Evolutionary conservation across 1,140 invertebrate species (phyloP).

Genomic region (Linepithema humile): DNA sequence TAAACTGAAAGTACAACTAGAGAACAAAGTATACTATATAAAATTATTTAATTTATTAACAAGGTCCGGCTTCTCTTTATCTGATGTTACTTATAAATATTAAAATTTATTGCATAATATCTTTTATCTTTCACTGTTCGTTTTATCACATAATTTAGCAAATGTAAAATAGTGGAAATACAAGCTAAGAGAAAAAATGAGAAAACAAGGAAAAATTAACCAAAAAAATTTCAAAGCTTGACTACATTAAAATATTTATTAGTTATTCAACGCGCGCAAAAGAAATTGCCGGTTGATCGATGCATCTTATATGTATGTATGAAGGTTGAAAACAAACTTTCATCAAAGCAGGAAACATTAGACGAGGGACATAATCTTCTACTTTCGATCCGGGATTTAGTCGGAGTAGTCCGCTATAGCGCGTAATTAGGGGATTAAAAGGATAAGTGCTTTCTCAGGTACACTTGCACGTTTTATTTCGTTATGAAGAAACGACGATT

Average conservation of each 20-base stretch:
- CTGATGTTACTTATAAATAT: too few relatives aligned
- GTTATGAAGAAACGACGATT: neutral
- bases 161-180: too few relatives aligned
- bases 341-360: neutral
- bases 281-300: neutral
- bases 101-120: too few relatives aligned
- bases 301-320: neutral
- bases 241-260: neutral
- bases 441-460: slow-evolving; percentile 54
- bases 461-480: slow-evolving; percentile 13
- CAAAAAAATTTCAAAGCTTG: too few relatives aligned
- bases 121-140: too few relatives aligned
- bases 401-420: neutral
- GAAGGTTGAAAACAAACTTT: neutral
- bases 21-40: too few relatives aligned
- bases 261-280: neutral
- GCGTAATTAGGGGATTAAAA: slow-evolving; percentile 69
- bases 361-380: neutral
- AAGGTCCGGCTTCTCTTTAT: too few relatives aligned
- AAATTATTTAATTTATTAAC: too few relatives aligned
- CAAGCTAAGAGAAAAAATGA: too few relatives aligned
- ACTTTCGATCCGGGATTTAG: slow-evolving; percentile 49
- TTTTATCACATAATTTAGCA: too few relatives aligned
- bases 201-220: neutral
- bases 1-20: too few relatives aligned